A percentile compares a stretch with the other conserved stretches of the same genome.
These are phyloP conservation scores for Lontra canadensis DNA, from an alignment of 2,113 vertebrate species.

Conservation along the genomic window DNA sequence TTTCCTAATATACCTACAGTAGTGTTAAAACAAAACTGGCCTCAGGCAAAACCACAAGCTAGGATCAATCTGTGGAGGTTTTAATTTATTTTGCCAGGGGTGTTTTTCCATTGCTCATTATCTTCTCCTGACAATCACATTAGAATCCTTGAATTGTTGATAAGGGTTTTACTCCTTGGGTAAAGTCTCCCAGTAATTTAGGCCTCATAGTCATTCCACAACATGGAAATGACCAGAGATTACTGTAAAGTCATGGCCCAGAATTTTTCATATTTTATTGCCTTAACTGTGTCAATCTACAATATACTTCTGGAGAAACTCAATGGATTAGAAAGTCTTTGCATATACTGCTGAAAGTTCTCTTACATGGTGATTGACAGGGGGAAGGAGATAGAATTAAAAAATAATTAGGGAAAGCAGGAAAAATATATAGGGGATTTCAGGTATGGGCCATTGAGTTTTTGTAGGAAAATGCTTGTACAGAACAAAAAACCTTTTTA, in stretches of 20 bases:
- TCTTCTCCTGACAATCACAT: background rate
- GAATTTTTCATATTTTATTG: background rate
- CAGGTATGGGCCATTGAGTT: background rate
- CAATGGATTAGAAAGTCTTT: background rate
- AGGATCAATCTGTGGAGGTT: background rate
- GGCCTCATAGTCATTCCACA: background rate
- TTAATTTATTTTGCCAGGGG: slow-evolving; percentile 34
- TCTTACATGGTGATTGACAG: background rate
- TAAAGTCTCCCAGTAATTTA: background rate
- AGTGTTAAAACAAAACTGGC: background rate
- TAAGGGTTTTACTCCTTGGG: background rate
- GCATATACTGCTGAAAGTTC: background rate
- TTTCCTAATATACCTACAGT: background rate
- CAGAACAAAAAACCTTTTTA: background rate
- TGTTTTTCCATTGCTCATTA: slow-evolving; percentile 42
- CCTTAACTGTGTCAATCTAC: background rate
- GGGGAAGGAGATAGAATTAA: background rate
- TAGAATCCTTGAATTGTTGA: background rate
- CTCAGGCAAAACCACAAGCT: slow-evolving; percentile 5
- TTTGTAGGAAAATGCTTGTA: background rate
- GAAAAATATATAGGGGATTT: background rate
- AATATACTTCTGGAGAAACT: background rate
- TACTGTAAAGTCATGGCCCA: background rate
- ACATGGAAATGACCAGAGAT: background rate
- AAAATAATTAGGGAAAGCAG: background rate